Evolutionary conservation across 2,797 vertebrate species (phyloP).

Genomic region (Phalloptychus januarius): DNA sequence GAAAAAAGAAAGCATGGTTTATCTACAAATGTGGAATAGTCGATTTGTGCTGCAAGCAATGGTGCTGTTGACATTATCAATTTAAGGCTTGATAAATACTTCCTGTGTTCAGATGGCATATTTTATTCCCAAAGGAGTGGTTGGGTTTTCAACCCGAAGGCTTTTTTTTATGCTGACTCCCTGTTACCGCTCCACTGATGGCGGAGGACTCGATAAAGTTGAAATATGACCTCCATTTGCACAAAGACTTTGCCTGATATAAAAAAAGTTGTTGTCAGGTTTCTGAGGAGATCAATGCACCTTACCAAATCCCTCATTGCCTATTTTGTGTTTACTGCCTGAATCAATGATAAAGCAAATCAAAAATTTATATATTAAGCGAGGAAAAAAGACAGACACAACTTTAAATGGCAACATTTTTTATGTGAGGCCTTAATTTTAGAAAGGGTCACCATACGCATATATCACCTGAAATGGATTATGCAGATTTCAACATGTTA

Average conservation of each 20-base stretch:
- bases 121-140: slow-evolving; percentile 70
- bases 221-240: slow-evolving; percentile 74
- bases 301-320: slow-evolving; percentile 50
- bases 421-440: background rate
- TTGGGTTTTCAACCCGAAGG: slow-evolving; percentile 49
- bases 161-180: slow-evolving; percentile 66
- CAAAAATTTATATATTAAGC: slow-evolving; percentile 45
- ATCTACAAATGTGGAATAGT: slow-evolving; percentile 49
- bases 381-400: slow-evolving; percentile 6
- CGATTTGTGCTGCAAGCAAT: slow-evolving; percentile 40
- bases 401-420: background rate
- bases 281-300: slow-evolving; percentile 67
- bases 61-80: slow-evolving; percentile 74
- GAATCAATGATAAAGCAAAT: slow-evolving; percentile 63
- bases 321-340: slow-evolving; percentile 57
- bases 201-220: slow-evolving; percentile 69
- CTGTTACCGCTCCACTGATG: slow-evolving; percentile 45
- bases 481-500: background rate
- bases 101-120: slow-evolving; percentile 58
- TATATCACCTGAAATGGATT: background rate
- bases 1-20: slow-evolving; percentile 48
- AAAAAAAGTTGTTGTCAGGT: slow-evolving; percentile 58
- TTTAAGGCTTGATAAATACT: slow-evolving; percentile 76
- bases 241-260: slow-evolving; percentile 62
- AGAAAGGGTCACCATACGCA: background rate